Conservation (phyloP, 1,140 invertebrate genomes). For the Drosophila biarmipes region DNA sequence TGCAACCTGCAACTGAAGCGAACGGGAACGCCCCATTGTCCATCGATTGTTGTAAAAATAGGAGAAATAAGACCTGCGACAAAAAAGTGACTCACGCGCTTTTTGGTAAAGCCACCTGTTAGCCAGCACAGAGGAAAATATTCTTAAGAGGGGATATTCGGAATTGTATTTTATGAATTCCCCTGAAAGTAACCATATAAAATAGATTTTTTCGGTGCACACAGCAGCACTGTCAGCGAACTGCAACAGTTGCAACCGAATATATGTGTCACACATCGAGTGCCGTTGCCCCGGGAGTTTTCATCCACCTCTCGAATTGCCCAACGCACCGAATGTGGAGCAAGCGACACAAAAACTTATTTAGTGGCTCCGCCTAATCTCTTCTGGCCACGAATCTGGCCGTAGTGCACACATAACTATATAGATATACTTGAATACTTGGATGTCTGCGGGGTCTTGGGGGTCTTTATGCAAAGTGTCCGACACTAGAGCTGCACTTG, state of each 20-base stretch:
- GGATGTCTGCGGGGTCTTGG: slow-evolving; percentile 48
- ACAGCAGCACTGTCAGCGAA: slow-evolving; percentile 4
- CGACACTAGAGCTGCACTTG: slow-evolving; percentile 35
- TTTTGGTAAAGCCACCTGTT: slow-evolving; percentile 60
- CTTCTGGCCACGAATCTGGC: slow-evolving; percentile 25
- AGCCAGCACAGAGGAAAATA: slow-evolving; percentile 6
- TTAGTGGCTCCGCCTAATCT: slow-evolving; percentile 59
- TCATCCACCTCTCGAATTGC: slow-evolving; percentile 50
- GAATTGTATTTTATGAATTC: too few relatives aligned
- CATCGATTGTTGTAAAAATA: slow-evolving; percentile 40
- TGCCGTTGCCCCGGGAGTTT: slow-evolving; percentile 27
- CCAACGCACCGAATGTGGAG: slow-evolving; percentile 69
- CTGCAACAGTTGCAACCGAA: slow-evolving; percentile 19
- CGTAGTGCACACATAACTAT: slow-evolving; percentile 7
- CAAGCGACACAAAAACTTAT: slow-evolving; percentile 60
- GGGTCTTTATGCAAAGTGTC: slow-evolving; percentile 68
- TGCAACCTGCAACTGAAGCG: slow-evolving; percentile 30
- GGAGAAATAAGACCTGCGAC: slow-evolving; percentile 12
- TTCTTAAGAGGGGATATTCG: background rate
- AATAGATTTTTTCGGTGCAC: background rate
- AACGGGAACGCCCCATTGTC: slow-evolving; percentile 50
- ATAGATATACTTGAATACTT: slow-evolving; percentile 17
- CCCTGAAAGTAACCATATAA: background rate
- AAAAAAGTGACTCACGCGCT: slow-evolving; percentile 41
- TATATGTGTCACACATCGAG: slow-evolving; percentile 61